Base-by-base conservation (phyloP, 1,140 invertebrate genomes). In the Panulirus ornatus region DNA sequence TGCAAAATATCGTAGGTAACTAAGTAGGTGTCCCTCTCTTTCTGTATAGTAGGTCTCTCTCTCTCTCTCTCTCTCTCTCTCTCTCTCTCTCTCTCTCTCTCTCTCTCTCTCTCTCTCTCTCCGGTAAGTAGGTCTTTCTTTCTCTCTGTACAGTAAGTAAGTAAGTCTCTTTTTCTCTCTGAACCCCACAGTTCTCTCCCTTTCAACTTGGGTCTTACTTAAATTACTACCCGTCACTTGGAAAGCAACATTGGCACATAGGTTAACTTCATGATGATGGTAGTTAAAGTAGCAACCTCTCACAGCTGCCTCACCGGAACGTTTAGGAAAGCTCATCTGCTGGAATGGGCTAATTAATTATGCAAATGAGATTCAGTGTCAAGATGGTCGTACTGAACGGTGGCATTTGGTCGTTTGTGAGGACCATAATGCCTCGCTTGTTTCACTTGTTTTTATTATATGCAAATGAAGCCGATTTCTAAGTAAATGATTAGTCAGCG, bases 81-180 rank as follows among this genome's bases (percentile, higher is more conserved):
- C 54, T 58, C 54, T 58, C 54, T 58, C 54, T 58, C 54, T 58
- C 54, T 58, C 54, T 58, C 54, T 58, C 54, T 58, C 54, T 58
- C 14, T 58, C 54, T 58, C 54, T 58, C 19, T 1, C 54, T 58
- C 54, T 14, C 19, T 58, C 54, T 8, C 54, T 58, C 0, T 58
- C 19, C 6, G 3, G 3, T 22, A 19, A 5, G 3, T 22, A 0
- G 3, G 2, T 30, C 58, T 30, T 30, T 30, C 22, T 27, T 1
- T 66, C 58, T 30, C n/a, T 30, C 58, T 30, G 3, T 1, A n/a
- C n/a, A n/a, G n/a, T n/a, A n/a, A n/a, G n/a, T n/a, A n/a, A n/a
- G n/a, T n/a, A n/a, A n/a, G n/a, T n/a, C 3, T 27, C 58, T 27
- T 5, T 66, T 27, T 66, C 58, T 30, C 16, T 19, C 51, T 19